These are phyloP conservation scores for Hoplodrina blanda DNA, from an alignment of 2,888 invertebrate species.

Conservation along the genomic window DNA sequence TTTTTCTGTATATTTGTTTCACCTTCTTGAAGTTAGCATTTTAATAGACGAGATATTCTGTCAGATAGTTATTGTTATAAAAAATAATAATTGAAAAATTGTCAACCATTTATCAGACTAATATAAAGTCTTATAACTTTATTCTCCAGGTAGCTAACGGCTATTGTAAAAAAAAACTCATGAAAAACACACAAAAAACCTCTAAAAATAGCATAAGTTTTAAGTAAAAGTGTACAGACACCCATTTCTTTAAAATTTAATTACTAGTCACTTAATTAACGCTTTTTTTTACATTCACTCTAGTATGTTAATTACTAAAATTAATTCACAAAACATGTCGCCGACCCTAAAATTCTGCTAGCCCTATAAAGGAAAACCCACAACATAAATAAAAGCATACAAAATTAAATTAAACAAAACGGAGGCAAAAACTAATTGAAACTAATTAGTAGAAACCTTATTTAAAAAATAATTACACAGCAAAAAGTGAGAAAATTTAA, in stretches of 20 bases:
- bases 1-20: too few species aligned
- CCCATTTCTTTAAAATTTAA: conserved; percentile 13
- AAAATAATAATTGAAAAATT: too few species aligned
- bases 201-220: neutral
- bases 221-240: conserved; percentile 12
- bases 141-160: too few species aligned
- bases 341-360: conserved; percentile 31
- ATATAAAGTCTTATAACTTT: too few species aligned
- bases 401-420: conserved; percentile 51
- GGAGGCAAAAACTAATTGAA: conserved; percentile 50
- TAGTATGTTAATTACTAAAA: conserved; percentile 30
- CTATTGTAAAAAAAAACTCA: too few species aligned
- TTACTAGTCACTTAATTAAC: conserved; percentile 18
- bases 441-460: conserved; percentile 40
- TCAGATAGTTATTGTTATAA: too few species aligned
- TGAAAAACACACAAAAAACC: neutral
- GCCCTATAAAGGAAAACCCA: conserved; percentile 38
- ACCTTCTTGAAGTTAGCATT: too few species aligned
- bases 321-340: conserved; percentile 39
- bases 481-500: conserved; percentile 35
- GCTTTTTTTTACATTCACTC: conserved; percentile 11
- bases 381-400: conserved; percentile 44
- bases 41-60: too few species aligned
- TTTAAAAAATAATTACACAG: conserved; percentile 32
- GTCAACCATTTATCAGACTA: too few species aligned